Percentiles rank a stretch among this genome's conserved stretches.
These are phyloP conservation scores for Xanthia icteritia DNA, from an alignment of 2,888 invertebrate species.

Conservation along the genomic window DNA sequence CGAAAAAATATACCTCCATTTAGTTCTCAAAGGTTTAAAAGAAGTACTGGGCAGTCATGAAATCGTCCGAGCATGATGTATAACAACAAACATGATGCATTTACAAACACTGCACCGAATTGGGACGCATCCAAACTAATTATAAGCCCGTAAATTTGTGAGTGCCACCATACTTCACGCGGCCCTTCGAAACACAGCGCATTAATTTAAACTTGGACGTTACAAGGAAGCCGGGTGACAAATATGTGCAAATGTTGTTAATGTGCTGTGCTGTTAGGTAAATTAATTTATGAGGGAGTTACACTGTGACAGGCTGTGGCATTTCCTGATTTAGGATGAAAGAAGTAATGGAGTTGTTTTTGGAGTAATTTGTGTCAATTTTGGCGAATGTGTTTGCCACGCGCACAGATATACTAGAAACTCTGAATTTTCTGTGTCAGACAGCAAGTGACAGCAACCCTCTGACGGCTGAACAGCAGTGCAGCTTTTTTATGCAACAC, in stretches of 20 bases:
- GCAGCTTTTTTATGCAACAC: neutral
- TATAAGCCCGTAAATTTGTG: slow-evolving; percentile 79
- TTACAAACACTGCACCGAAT: slow-evolving; percentile 67
- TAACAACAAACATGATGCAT: slow-evolving; percentile 64
- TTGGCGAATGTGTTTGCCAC: neutral
- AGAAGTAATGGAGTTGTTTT: slow-evolving; percentile 21
- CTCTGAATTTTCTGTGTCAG: neutral
- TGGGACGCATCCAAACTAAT: slow-evolving; percentile 84
- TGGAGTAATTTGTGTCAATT: neutral
- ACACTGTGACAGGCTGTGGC: slow-evolving; percentile 32
- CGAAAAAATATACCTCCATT: neutral
- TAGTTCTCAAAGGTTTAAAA: neutral
- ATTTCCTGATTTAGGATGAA: slow-evolving; percentile 52
- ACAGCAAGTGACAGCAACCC: neutral
- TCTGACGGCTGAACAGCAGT: neutral
- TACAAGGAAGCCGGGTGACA: slow-evolving; percentile 70
- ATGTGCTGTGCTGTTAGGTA: slow-evolving; percentile 50
- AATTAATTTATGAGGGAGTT: slow-evolving; percentile 54
- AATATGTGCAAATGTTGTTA: slow-evolving; percentile 68
- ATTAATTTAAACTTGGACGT: slow-evolving; percentile 72
- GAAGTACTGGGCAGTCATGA: neutral
- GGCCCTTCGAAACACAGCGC: slow-evolving; percentile 69
- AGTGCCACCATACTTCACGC: slow-evolving; percentile 69
- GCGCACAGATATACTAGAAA: neutral
- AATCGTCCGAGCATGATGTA: slow-evolving; percentile 40